Percentiles rank a stretch among this genome's conserved stretches.
Conservation (phyloP, 1,140 invertebrate genomes). For the Asobara japonica region DNA sequence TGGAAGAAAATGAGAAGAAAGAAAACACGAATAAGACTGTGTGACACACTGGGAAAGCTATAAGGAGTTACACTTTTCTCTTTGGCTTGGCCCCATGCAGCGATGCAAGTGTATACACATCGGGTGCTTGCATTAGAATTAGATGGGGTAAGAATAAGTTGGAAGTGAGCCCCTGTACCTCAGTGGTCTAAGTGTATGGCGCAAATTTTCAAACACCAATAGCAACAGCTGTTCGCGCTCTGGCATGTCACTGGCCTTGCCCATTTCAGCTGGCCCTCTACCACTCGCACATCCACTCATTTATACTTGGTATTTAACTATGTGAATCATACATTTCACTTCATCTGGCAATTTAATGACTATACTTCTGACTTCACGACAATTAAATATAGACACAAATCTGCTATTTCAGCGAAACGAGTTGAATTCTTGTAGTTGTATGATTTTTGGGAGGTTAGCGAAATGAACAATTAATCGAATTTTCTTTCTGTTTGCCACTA, state of each 20-base stretch:
- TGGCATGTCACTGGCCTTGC: slow-evolving; percentile 41
- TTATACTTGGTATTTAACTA: slow-evolving; percentile 24
- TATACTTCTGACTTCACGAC: not conserved
- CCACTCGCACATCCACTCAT: slow-evolving; percentile 17
- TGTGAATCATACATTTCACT: not conserved
- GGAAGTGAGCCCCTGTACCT: not conserved
- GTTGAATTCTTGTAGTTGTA: too few species aligned
- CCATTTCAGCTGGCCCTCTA: slow-evolving; percentile 17
- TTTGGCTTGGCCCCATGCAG: slow-evolving; percentile 1
- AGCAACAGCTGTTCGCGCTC: slow-evolving; percentile 42
- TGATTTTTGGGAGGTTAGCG: too few species aligned
- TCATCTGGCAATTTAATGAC: not conserved
- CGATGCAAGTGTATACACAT: slow-evolving; percentile 8
- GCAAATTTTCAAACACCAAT: slow-evolving; percentile 28
- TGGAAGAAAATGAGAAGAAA: slow-evolving; percentile 22
- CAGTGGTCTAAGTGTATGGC: not conserved
- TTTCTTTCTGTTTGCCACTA: too few species aligned
- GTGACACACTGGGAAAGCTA: slow-evolving; percentile 53
- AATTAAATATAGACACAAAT: too few species aligned
- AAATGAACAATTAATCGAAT: too few species aligned
- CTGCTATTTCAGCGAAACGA: too few species aligned
- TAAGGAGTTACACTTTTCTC: slow-evolving; percentile 6
- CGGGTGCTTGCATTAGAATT: slow-evolving; percentile 43
- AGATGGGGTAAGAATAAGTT: slow-evolving; percentile 32
- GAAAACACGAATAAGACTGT: too few species aligned